These are phyloP conservation scores for Aurelia sp. DNA, from an alignment of 30 jellyfish, hydroid and myxozoan species.

Conservation along the genomic window DNA sequence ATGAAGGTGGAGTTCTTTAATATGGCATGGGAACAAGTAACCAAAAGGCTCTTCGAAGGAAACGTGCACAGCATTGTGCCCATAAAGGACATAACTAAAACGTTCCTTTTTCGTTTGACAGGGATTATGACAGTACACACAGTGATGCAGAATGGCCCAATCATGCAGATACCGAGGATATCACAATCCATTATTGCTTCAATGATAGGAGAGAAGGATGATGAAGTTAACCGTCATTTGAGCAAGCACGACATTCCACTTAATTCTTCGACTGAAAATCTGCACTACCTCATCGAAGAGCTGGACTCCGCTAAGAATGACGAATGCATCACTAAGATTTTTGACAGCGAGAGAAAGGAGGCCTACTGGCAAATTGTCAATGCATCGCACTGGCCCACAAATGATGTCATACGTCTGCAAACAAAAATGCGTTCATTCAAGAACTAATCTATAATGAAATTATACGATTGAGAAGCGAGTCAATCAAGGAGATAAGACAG, in stretches of 20 bases:
- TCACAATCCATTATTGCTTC: conserved; percentile 15
- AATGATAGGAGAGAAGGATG: conserved; percentile 17
- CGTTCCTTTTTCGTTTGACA: conserved; percentile 30
- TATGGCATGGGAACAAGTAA: conserved; percentile 37
- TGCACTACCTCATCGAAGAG: conserved; percentile 35
- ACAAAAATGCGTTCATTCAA: conserved; percentile 24
- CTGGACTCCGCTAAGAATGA: conserved; percentile 19
- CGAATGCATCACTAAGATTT: conserved; percentile 1
- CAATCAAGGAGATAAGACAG: conserved; percentile 32
- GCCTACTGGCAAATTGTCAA: conserved; percentile 47
- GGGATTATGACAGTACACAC: conserved; percentile 37
- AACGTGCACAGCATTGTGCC: conserved; percentile 29
- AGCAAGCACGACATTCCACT: conserved; percentile 36
- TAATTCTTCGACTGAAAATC: conserved; percentile 25
- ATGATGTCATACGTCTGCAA: conserved; percentile 4
- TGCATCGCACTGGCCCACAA: conserved; percentile 51
- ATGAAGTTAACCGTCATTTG: conserved; percentile 2
- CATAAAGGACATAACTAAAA: conserved; percentile 36
- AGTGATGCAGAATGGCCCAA: conserved; percentile 45
- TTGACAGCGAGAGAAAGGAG: conserved; percentile 18
- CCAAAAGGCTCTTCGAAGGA: conserved; percentile 28
- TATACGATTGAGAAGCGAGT: conserved; percentile 9
- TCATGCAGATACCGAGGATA: conserved; percentile 11
- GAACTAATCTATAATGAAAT: background rate
- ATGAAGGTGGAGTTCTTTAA: conserved; percentile 26